Evolutionary conservation across 2,888 invertebrate species (phyloP), one percentile per base, ranked within the genome.

Genomic region (Mythimna ferrago): DNA sequence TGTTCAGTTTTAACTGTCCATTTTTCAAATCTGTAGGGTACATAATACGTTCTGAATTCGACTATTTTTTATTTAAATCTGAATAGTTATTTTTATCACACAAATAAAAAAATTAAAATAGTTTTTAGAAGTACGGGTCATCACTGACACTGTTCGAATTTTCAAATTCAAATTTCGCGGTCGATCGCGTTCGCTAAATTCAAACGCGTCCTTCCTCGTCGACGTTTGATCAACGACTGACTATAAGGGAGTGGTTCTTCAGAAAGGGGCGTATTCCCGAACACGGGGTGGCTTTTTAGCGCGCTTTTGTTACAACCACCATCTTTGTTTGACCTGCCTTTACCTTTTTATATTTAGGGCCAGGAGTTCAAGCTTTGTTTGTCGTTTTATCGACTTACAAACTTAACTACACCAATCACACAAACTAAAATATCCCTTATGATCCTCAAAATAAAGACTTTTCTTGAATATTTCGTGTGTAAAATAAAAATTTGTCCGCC

Each of bases 1-100:
- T 92, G 83, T 94, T 95, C 63, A 96, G 86, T 80, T 95, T 95
- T 61, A 96, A 88, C 70, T 93, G 94, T 88, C 94, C 96, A 94
- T 96, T 91, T 89, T 95, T 96, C 19, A 93, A 83, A 89, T 94
- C 95, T 84, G 93, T 93, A 63, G 96, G 96, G 93, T 95, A 95
- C 96, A 96, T 96, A 90, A 93, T 95, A 94, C 83, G 80, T 79
- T 87, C 88, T 90, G 89, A 74, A 79, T 86, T 87, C 88, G 80
- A 84, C 80, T 53, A 57, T 72, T 69, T 56, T 32, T 41, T 11
- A 57, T 16, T 61, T 21, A 7, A 66, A 78, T 41, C 21, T 56
- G 66, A 26, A 72, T 66, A 2, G 4, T 9, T 61, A 71, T 65
- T 38, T 75, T 75, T 82, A 26, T 74, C 80, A 81, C 77, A 54